Base-by-base conservation (phyloP, 2,113 vertebrate genomes). In the Delphinapterus leucas region DNA sequence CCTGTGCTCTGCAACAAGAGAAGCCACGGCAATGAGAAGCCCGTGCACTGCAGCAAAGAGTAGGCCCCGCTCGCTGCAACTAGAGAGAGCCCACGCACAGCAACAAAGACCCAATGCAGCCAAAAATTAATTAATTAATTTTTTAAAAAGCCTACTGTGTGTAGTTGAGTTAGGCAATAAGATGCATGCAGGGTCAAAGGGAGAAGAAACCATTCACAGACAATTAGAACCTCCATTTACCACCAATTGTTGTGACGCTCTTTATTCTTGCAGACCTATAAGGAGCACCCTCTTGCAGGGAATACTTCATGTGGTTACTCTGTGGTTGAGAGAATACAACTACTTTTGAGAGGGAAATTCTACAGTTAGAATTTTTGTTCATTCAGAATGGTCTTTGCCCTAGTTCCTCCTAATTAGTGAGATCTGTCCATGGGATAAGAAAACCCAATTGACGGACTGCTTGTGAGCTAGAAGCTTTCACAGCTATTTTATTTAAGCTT, bases 401-500 rank as follows among this genome's bases (percentile, higher is more conserved):
- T 87, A 4, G 26, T 36, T 65, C 63, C 88, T 85, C 17, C 49
- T 65, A 77, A 88, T 70, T 41, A 85, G 23, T 90, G 41, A 96
- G 80, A 58, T 63, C 81, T 41, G 67, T 87, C 80, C 68, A 3
- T 33, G 68, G 96, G n/a, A 44, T 86, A 88, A 74, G 41, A 89
- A 96, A 95, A 83, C 23, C 18, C 63, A 92, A 65, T 14, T 18
- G 47, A 58, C 41, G 68, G 53, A 71, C 73, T 0, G 15, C 26
- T 80, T 71, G 73, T 77, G 73, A 87, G 25, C 61, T 49, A 20
- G 55, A 81, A 47, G 25, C 47, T 92, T 90, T 74, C 60, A n/a
- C 20, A 33, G 63, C 73, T 73, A 67, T 67, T 93, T 89, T n/a
- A 92, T 20, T 92, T 79, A 92, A 79, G 47, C 31, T 82, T 49